Base-by-base conservation (phyloP, 2,888 invertebrate species). In the Tenthredo scrophulariae region DNA sequence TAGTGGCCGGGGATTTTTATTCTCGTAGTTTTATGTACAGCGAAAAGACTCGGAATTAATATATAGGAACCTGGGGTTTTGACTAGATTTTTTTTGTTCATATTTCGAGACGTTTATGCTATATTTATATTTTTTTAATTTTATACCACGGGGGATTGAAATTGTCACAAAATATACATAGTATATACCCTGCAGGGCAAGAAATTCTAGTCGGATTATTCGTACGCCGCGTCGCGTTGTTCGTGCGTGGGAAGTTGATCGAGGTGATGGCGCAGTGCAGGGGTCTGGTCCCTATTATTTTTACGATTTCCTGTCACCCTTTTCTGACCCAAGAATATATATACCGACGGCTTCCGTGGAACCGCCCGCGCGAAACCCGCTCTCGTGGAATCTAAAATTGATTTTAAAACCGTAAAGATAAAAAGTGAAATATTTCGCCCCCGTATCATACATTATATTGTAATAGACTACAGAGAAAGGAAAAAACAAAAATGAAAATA, bases 281-380 rank as follows among this genome's bases (percentile, higher is more conserved):
- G 46, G 22, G 40, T 43, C 43, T 70, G 40, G 40, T 43, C 10
- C 33, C 43, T 74, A 26, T 74, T 74, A 43, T 74, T 74, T 40
- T 74, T 74, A 74, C 74, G 74, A 74, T 37, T 74, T 74, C 74
- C 74, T 46, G 74, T 46, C 74, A n/a, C 74, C 74, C 74, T 74
- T 74, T 74, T 46, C 46, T 15, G 22, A n/a, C 74, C 74, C 46
- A 40, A 46, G 18, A 74, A 74, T 74, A 74, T 74, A 74, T 43
- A 40, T 2, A 1, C 1, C 22, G 4, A 9, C 62, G 26, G 22
- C 62, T 62, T 10, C 26, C 10, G 22, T 62, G 22, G 3, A 62
- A 26, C 26, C 26, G 5, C 9, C 22, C 62, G 26, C 26, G 26
- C 62, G 33, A 18, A 33, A 37, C 15, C 37, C 70, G 18, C 33